Conservation (phyloP, 1,140 invertebrate species). For the Drosophila murphyi region DNA sequence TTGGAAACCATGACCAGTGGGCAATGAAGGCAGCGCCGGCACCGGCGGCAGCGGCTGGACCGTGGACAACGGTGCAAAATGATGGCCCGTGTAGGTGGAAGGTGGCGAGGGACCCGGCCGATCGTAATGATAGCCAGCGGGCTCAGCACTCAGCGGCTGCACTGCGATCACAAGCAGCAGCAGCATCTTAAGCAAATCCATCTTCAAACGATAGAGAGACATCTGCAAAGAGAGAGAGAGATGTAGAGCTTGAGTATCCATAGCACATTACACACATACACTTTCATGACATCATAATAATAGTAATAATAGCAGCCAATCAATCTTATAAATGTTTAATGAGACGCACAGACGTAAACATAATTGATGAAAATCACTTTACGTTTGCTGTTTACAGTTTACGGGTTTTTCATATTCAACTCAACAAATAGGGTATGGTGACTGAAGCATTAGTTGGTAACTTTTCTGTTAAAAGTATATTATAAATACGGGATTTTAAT, state of each 20-base stretch:
- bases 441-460: background rate
- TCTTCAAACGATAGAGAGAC: conserved; percentile 28
- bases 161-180: conserved; percentile 31
- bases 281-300: conserved; percentile 60
- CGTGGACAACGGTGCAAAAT: conserved; percentile 69
- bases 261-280: conserved; percentile 14
- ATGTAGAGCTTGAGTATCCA: background rate
- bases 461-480: background rate
- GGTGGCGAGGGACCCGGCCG: conserved; percentile 52
- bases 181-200: conserved; percentile 12
- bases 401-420: background rate
- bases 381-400: conserved; percentile 21
- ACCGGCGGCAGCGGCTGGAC: conserved; percentile 71
- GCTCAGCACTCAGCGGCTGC: conserved; percentile 16
- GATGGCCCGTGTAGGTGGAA: conserved; percentile 53
- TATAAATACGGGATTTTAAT: too few relatives aligned
- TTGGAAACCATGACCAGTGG: conserved; percentile 50
- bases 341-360: conserved; percentile 57
- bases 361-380: conserved; percentile 71
- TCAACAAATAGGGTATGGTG: background rate
- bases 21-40: conserved; percentile 65
- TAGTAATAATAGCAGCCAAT: conserved; percentile 43
- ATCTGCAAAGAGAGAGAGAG: conserved; percentile 46
- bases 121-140: conserved; percentile 69
- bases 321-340: conserved; percentile 76